phyloP scores from a whole-genome alignment of 2,888 invertebrate species.

The Parnassius glacialis region DNA sequence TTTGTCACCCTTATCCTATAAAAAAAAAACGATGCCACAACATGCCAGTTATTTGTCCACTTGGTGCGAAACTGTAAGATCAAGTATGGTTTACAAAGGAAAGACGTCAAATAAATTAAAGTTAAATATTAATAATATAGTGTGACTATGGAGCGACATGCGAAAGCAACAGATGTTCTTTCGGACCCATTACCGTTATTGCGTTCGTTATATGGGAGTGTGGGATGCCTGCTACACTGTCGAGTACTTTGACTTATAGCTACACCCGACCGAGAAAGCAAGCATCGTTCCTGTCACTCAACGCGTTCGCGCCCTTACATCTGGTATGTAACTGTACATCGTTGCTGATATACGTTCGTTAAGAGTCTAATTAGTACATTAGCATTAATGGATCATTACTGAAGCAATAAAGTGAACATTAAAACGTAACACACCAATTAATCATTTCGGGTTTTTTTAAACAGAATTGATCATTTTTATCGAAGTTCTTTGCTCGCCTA shows the following conservation, averaged over 20 bases:
- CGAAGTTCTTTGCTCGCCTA: too few species aligned
- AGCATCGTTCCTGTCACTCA: slow-evolving; percentile 18
- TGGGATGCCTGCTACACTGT: slow-evolving; percentile 29
- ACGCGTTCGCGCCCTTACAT: slow-evolving; percentile 11
- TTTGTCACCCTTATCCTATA: too few species aligned
- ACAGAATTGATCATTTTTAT: too few species aligned
- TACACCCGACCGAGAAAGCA: slow-evolving; percentile 4
- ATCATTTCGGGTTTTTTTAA: too few species aligned
- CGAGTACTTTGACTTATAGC: slow-evolving; percentile 8
- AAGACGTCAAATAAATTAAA: not conserved
- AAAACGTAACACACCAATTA: too few species aligned
- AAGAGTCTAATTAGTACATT: not conserved
- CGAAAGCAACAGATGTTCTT: slow-evolving; percentile 60
- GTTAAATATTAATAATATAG: not conserved
- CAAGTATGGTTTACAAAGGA: not conserved
- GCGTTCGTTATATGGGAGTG: slow-evolving; percentile 42
- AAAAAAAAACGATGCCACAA: too few species aligned
- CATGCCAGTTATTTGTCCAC: too few species aligned
- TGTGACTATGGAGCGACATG: not conserved
- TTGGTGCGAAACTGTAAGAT: too few species aligned
- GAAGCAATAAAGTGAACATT: too few species aligned
- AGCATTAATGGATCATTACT: too few species aligned
- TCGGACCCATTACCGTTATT: slow-evolving; percentile 57
- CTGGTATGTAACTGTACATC: not conserved
- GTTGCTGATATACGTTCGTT: not conserved